phyloP scores from a whole-genome alignment of 2,113 vertebrate species.

The Poecile atricapillus region DNA sequence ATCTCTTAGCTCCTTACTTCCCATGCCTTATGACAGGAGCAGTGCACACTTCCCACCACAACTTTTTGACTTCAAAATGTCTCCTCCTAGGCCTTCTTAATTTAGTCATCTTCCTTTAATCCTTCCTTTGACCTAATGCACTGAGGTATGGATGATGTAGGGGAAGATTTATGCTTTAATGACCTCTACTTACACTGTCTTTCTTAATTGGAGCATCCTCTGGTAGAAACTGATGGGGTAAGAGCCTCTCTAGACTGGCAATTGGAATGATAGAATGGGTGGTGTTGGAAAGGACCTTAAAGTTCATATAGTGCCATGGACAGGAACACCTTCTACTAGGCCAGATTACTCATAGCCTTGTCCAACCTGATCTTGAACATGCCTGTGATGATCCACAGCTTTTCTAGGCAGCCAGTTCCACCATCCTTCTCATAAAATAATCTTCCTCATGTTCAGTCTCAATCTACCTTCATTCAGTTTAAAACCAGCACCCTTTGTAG shows the following conservation, averaged over 20 bases:
- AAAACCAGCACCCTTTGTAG: not conserved
- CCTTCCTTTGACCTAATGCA: not conserved
- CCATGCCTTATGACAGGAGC: not conserved
- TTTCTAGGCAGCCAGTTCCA: not conserved
- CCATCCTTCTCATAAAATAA: not conserved
- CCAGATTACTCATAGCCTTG: not conserved
- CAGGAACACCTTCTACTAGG: not conserved
- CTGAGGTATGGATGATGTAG: not conserved
- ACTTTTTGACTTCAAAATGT: not conserved
- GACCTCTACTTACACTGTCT: not conserved
- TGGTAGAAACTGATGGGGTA: not conserved
- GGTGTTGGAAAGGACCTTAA: not conserved
- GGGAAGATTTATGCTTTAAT: not conserved
- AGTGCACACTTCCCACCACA: not conserved
- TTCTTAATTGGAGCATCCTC: not conserved
- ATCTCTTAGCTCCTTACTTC: not conserved
- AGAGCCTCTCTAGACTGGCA: not conserved
- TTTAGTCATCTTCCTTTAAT: not conserved
- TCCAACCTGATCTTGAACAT: not conserved
- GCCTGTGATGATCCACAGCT: rapidly evolving
- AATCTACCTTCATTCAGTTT: not conserved
- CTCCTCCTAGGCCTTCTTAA: not conserved
- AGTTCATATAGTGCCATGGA: not conserved
- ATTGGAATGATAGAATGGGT: not conserved
- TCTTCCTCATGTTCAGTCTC: not conserved